These are phyloP conservation scores for Xiphorhynchus elegans DNA, from an alignment of 2,113 vertebrate species.

Conservation along the genomic window DNA sequence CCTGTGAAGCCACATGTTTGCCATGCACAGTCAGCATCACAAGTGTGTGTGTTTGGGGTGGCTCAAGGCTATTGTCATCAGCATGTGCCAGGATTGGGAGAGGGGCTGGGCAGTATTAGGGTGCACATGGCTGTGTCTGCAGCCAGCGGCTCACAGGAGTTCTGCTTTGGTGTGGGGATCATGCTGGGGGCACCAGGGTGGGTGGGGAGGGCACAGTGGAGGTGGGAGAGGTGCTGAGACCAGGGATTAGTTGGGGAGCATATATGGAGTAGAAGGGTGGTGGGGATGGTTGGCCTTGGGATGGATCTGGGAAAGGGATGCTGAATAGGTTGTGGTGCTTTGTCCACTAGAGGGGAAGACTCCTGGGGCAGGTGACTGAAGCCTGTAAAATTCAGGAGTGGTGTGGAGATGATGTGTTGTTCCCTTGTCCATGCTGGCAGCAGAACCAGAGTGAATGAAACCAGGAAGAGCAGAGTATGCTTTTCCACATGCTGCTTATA, in stretches of 20 bases:
- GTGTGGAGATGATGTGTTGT: not conserved
- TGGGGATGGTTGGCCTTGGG: fast-evolving
- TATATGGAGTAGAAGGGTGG: fast-evolving
- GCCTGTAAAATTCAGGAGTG: not conserved
- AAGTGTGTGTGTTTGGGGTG: fast-evolving
- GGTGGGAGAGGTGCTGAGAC: not conserved
- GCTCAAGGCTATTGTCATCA: not conserved
- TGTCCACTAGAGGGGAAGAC: not conserved
- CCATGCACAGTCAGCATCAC: fast-evolving
- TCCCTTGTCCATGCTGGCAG: not conserved
- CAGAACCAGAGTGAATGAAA: not conserved
- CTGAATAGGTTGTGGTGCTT: not conserved
- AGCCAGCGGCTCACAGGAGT: fast-evolving
- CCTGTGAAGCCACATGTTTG: fast-evolving
- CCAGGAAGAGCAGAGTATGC: not conserved
- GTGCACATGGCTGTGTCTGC: fast-evolving
- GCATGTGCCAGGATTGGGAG: fast-evolving
- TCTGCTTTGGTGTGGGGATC: fast-evolving
- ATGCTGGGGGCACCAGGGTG: fast-evolving
- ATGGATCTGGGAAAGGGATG: not conserved
- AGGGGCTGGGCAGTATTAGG: fast-evolving
- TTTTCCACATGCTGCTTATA: not conserved
- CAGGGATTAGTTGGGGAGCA: not conserved
- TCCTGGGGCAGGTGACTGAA: not conserved
- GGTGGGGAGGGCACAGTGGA: not conserved